These are phyloP conservation scores for Acleris cristana DNA, from an alignment of 2,888 invertebrate species.

Conservation along the genomic window DNA sequence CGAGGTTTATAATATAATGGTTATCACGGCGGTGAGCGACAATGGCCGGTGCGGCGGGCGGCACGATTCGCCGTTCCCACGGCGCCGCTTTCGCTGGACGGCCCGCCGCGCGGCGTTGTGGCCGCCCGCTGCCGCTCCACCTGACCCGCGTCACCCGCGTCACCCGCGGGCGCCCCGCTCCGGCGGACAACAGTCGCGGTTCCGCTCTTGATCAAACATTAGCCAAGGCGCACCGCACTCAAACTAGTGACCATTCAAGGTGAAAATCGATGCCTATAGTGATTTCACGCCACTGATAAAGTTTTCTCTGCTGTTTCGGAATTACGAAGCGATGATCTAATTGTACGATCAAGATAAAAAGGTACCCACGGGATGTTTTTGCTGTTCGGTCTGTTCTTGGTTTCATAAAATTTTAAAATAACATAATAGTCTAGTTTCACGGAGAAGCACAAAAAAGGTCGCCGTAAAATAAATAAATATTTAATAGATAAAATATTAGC, in stretches of 20 bases:
- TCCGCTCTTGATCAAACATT: slow-evolving; percentile 62
- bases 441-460: no score
- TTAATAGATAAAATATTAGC: no score
- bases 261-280: slow-evolving; percentile 69
- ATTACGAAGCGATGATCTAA: slow-evolving; percentile 21
- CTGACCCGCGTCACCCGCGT: background rate
- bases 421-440: no score
- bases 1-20: slow-evolving; percentile 20
- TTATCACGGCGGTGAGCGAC: slow-evolving; percentile 24
- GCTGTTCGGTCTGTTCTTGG: background rate
- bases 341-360: slow-evolving; percentile 11
- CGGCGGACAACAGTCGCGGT: slow-evolving; percentile 51
- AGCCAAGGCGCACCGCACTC: slow-evolving; percentile 51
- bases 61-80: slow-evolving; percentile 58
- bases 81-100: slow-evolving; percentile 46
- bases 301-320: slow-evolving; percentile 45
- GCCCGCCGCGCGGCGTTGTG: slow-evolving; percentile 38
- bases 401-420: no score
- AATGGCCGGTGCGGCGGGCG: slow-evolving; percentile 23
- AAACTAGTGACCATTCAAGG: slow-evolving; percentile 67
- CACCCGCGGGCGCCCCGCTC: background rate
- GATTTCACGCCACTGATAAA: slow-evolving; percentile 65
- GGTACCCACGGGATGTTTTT: slow-evolving; percentile 2
- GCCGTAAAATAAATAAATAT: no score
- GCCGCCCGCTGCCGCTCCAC: slow-evolving; percentile 38